Evolutionary conservation across 2,113 vertebrate species (phyloP).

Genomic region (Corythoichthys intestinalis): DNA sequence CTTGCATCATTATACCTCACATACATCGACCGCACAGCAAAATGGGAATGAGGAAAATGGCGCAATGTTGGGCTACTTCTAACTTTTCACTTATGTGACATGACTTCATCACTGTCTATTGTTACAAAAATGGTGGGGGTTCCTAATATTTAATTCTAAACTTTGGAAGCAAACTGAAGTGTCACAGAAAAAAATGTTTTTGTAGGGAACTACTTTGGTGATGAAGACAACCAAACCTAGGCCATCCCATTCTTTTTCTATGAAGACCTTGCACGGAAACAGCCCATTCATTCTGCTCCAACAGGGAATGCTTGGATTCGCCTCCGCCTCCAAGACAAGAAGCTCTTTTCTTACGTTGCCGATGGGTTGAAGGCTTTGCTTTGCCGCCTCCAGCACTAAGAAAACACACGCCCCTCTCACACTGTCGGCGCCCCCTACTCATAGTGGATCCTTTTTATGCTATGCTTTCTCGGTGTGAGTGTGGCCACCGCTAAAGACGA

Average conservation of each 20-base stretch:
- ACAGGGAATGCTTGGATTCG: constrained; percentile 85
- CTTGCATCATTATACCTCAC: constrained; percentile 82
- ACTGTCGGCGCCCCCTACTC: constrained; percentile 81
- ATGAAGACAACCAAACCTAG: constrained; percentile 42
- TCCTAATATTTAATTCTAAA: not conserved
- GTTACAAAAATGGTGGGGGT: not conserved
- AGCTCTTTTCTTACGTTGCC: constrained; percentile 83
- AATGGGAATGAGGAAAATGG: constrained; percentile 45
- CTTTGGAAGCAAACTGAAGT: not conserved
- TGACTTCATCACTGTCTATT: not conserved
- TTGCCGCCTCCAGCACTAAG: constrained; percentile 95
- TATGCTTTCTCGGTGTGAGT: constrained; percentile 73
- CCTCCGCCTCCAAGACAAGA: constrained; percentile 86
- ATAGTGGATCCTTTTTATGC: constrained; percentile 92
- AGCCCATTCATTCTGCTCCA: constrained; percentile 92
- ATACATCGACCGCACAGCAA: constrained; percentile 76
- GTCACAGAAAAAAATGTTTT: not conserved
- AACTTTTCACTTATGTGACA: not conserved
- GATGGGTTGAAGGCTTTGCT: constrained; percentile 95
- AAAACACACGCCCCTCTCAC: constrained; percentile 93
- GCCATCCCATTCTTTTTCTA: constrained; percentile 79
- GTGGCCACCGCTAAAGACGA: constrained; percentile 80
- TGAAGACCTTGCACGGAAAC: constrained; percentile 81
- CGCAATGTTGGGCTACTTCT: constrained; percentile 19
- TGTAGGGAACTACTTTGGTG: constrained; percentile 64